Base-by-base conservation (phyloP, 2,797 vertebrate genomes). In the Eidolon dupreanum region DNA sequence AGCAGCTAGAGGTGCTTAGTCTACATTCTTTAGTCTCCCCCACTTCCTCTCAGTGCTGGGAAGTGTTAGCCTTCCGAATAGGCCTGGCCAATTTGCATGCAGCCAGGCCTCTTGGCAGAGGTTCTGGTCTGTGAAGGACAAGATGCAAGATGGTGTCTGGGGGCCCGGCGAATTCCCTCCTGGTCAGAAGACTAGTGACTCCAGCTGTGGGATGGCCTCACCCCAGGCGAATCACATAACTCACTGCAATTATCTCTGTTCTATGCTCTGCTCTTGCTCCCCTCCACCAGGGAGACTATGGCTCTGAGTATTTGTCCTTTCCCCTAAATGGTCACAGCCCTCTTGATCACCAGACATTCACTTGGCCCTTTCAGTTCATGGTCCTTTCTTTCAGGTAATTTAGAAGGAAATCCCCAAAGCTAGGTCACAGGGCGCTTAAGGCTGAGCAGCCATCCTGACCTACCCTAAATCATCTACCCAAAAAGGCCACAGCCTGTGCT, bases 1-100 rank as follows among this genome's bases (percentile, higher is more conserved):
- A 92, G 90, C 90, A 95, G 93, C 92, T 97, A 85, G 49, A 81
- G 74, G 66, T 66, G 55, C 85, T 97, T 94, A 82, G 86, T 94
- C 73, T 41, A 57, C 70, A 36, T 68, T 75, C 77, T 86, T 86
- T 46, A 49, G 85, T 65, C 85, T 95, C 84, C 53, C 53, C 41
- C 19, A 3, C 66, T 93, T 97, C 88, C 96, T 96, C 68, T 49
- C 3, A 3, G 49, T 68, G 13, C 70, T 15, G 22, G 33, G 57
- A 88, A 94, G 66, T 74, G 88, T 85, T 68, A 88, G 84, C 93
- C 75, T 94, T 77, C 81, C 36, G 55, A 33, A 65, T 8, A 77
- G 57, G 65, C n/a, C 38, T 51, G 28, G 28, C 46, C 66, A 82
- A 57, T 24, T 55, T 41, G 51, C 70, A 19, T 5, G 15, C 88